Percentiles rank a stretch among this genome's conserved stretches.
Evolutionary conservation across 2,888 invertebrate genomes (phyloP).

Genomic region (Rotaria macrura): DNA sequence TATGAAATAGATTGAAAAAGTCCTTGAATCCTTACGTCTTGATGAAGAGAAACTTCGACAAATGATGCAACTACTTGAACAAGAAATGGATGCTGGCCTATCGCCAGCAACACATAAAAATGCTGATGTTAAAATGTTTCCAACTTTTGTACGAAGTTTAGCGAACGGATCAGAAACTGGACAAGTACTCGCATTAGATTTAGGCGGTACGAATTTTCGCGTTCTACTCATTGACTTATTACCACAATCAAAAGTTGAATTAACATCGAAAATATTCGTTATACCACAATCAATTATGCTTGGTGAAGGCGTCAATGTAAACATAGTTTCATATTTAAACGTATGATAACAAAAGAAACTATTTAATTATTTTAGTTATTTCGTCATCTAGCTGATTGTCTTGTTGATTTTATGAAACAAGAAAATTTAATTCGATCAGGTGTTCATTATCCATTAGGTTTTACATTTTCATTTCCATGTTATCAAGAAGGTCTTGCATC

Average conservation of each 20-base stretch:
- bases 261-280: slow-evolving; percentile 31
- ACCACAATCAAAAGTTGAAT: slow-evolving; percentile 19
- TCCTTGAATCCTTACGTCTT: slow-evolving; percentile 27
- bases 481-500: slow-evolving; percentile 73
- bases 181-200: slow-evolving; percentile 36
- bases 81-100: slow-evolving; percentile 58
- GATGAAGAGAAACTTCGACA: slow-evolving; percentile 22
- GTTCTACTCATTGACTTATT: slow-evolving; percentile 35
- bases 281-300: slow-evolving; percentile 34
- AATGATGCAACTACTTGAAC: slow-evolving; percentile 26
- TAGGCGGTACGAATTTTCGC: slow-evolving; percentile 37
- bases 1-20: slow-evolving; percentile 21
- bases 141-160: slow-evolving; percentile 32
- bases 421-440: slow-evolving; percentile 56
- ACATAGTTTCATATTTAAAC: too few relatives aligned
- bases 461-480: slow-evolving; percentile 91
- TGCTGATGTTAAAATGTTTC: slow-evolving; percentile 58
- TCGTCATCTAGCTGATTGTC: slow-evolving; percentile 86
- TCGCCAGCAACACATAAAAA: slow-evolving; percentile 64
- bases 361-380: slow-evolving; percentile 56
- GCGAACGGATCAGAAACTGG: slow-evolving; percentile 35
- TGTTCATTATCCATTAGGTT: slow-evolving; percentile 68
- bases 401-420: slow-evolving; percentile 71
- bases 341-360: too few relatives aligned
- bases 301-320: slow-evolving; percentile 43